phyloP scores from a whole-genome alignment of 2,797 vertebrate species.

The Benthosema pterotum region DNA sequence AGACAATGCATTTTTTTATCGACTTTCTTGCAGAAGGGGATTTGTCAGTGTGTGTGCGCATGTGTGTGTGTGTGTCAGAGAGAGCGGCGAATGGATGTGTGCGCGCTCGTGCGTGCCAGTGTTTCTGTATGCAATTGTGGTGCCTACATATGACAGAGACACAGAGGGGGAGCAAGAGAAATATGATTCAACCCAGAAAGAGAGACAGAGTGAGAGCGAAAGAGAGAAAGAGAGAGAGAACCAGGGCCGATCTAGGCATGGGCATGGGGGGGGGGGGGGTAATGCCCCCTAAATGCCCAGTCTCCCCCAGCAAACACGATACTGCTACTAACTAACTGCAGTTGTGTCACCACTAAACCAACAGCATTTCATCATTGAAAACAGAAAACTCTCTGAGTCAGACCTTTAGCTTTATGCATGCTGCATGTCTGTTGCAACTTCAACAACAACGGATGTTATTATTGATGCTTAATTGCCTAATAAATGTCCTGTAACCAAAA shows the following conservation, averaged over 20 bases:
- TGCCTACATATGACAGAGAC: constrained; percentile 63
- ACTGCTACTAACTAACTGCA: too few relatives aligned
- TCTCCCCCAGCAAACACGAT: too few relatives aligned
- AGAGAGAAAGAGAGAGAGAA: neutral
- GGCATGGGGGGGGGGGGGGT: constrained; percentile 48
- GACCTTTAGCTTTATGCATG: too few relatives aligned
- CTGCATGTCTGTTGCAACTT: too few relatives aligned
- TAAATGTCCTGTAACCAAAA: too few relatives aligned
- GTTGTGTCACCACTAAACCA: too few relatives aligned
- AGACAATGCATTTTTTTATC: constrained; percentile 83
- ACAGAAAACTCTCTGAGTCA: too few relatives aligned
- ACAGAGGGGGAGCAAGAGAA: constrained; percentile 52
- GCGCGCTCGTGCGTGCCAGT: constrained; percentile 13
- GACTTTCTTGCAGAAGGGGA: constrained; percentile 69
- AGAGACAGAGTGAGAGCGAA: neutral
- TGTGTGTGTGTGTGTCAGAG: constrained; percentile 10
- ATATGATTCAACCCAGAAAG: constrained; percentile 59
- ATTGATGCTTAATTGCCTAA: too few relatives aligned
- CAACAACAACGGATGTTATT: too few relatives aligned
- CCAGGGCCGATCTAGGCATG: too few relatives aligned
- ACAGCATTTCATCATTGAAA: too few relatives aligned
- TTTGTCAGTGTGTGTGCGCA: constrained; percentile 58
- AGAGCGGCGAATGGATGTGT: constrained; percentile 15
- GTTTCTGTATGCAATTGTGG: neutral
- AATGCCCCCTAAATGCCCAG: too few relatives aligned